Base-by-base conservation (phyloP, 64 coral and sea anemone species). In the Porites australiensis region DNA sequence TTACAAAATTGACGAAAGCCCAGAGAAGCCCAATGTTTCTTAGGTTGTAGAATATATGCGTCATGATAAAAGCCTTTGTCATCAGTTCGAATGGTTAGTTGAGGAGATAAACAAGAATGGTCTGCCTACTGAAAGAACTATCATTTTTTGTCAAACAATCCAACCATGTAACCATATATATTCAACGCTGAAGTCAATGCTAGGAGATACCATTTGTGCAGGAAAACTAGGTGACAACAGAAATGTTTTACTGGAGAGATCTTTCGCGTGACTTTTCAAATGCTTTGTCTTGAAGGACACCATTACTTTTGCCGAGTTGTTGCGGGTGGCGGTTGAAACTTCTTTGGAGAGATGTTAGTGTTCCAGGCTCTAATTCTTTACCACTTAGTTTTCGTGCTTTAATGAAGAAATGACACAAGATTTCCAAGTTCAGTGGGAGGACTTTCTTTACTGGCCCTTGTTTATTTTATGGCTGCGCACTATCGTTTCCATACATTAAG, bases 61-160 rank as follows among this genome's bases (percentile, higher is more conserved):
- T 18, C 79, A 45, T 22, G 85, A 88, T 16, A 58, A 22, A 69
- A 22, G 13, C 7, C 50, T 88, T 61, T 64, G 74, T 23, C 67
- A 94, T 88, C 82, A 82, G 48, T 94, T 94, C 64, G 6, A 82
- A 72, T 94, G 87, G 93, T 77, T 89, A 45, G 53, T 64, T 15
- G 54, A 84, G 66, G 87, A 89, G 65, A 15, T 83, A 9, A 67
- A 77, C 20, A 71, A 86, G 70, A 74, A 79, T 12, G 82, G 82
- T 63, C 70, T 77, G 16, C 74, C 22, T 44, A 47, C 72, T 15
- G 13, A 47, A 50, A 45, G 53, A 13, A 95, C 93, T 14, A 95
- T 95, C 18, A 79, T 95, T 71, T 95, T 91, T 23, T 91, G 93
- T 37, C 88, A 95, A 47, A 95, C 93, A 45, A 95, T 95, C 65